A percentile compares a stretch with the other conserved stretches of the same genome.
Evolutionary conservation across 2,888 invertebrate species (phyloP).

Genomic region (Copidosoma aretas): DNA sequence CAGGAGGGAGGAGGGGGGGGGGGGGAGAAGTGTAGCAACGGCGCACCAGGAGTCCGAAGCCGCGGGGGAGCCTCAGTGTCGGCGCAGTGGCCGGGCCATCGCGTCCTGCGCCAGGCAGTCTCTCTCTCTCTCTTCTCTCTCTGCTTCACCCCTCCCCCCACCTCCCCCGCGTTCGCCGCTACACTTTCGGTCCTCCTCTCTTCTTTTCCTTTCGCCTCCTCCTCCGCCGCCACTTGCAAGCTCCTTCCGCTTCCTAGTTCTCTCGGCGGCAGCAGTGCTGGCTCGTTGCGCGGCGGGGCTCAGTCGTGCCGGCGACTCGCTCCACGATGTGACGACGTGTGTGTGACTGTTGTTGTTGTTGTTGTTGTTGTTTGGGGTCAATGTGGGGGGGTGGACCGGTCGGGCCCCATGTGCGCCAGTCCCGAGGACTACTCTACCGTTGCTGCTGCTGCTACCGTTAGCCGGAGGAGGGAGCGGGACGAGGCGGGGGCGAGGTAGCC

Average conservation of each 20-base stretch:
- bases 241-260: slow-evolving; percentile 40
- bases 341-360: background rate
- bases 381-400: too few species aligned
- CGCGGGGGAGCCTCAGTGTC: slow-evolving; percentile 54
- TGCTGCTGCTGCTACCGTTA: too few species aligned
- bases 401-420: too few species aligned
- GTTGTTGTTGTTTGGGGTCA: too few species aligned
- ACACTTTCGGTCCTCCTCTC: background rate
- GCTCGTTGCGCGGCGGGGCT: slow-evolving; percentile 35
- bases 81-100: slow-evolving; percentile 63
- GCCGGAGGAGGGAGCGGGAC: too few species aligned
- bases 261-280: slow-evolving; percentile 30
- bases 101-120: slow-evolving; percentile 53
- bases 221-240: background rate
- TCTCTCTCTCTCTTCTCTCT: background rate
- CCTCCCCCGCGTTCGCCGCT: background rate
- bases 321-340: background rate
- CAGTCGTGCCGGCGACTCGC: slow-evolving; percentile 7
- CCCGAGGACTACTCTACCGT: too few species aligned
- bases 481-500: too few species aligned
- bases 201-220: background rate
- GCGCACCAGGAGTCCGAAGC: slow-evolving; percentile 34
- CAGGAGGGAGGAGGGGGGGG: background rate
- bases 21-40: slow-evolving; percentile 9
- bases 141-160: background rate